Evolutionary conservation across 2,797 vertebrate genomes (phyloP).

Genomic region (Eulemur mongoz): DNA sequence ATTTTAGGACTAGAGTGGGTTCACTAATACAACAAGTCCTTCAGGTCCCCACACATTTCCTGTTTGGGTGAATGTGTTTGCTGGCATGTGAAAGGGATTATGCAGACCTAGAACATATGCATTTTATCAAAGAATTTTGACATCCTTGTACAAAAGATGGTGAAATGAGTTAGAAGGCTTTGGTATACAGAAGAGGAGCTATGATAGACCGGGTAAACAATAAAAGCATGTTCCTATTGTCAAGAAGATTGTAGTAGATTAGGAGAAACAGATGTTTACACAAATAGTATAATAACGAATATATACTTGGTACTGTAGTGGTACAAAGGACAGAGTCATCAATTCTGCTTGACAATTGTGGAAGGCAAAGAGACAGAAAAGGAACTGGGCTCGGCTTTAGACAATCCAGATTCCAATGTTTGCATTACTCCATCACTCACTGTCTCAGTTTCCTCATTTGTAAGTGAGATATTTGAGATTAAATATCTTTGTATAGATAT

Average conservation of each 20-base stretch:
- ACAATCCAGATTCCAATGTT: not conserved
- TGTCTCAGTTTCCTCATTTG: not conserved
- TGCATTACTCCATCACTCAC: not conserved
- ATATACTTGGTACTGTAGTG: not conserved
- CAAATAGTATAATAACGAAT: not conserved
- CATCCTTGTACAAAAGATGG: not conserved
- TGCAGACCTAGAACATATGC: not conserved
- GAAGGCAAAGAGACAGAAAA: not conserved
- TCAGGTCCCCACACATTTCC: not conserved
- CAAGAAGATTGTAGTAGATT: not conserved
- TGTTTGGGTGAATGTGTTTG: not conserved
- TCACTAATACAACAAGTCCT: not conserved
- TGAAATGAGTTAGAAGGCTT: not conserved
- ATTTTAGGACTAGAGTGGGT: not conserved
- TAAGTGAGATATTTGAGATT: not conserved
- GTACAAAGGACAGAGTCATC: not conserved
- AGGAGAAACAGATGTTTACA: not conserved
- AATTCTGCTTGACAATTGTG: not conserved
- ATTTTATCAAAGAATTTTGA: not conserved
- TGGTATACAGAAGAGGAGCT: not conserved
- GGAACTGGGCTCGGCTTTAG: not conserved
- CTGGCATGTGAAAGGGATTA: not conserved
- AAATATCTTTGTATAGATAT: not conserved
- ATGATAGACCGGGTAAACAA: not conserved
- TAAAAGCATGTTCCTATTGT: not conserved